These are phyloP conservation scores for Theocolax elegans DNA, from an alignment of 1,140 invertebrate species.

Conservation along the genomic window DNA sequence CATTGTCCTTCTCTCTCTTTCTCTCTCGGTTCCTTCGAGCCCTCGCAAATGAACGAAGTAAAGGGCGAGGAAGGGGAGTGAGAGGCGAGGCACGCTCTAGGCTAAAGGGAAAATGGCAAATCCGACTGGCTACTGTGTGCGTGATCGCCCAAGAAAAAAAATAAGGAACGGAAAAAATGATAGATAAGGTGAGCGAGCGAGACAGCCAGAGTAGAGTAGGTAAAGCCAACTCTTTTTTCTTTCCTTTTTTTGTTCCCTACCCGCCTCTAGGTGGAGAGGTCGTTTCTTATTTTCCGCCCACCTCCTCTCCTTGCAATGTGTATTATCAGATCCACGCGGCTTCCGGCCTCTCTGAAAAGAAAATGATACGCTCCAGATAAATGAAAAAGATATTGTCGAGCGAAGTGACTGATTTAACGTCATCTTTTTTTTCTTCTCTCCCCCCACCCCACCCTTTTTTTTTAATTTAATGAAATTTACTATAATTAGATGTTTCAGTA, in stretches of 20 bases:
- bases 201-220: conserved; percentile 28
- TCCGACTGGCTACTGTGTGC: neutral
- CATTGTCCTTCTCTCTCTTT: conserved; percentile 22
- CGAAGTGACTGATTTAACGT: conserved; percentile 24
- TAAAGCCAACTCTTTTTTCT: conserved; percentile 17
- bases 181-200: neutral
- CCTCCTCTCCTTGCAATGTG: conserved; percentile 28
- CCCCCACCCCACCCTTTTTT: too few species aligned
- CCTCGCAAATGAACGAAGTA: conserved; percentile 41
- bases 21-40: neutral
- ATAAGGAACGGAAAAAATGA: neutral
- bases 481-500: conserved; percentile 1
- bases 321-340: conserved; percentile 44
- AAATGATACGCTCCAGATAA: conserved; percentile 35
- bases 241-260: neutral
- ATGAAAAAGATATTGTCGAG: conserved; percentile 39
- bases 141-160: neutral
- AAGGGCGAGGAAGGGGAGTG: conserved; percentile 32
- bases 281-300: conserved; percentile 43
- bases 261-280: conserved; percentile 42
- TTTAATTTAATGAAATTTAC: neutral
- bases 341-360: conserved; percentile 29
- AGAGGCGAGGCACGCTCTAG: too few species aligned
- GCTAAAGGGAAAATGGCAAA: conserved; percentile 28
- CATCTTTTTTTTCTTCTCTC: neutral